These are phyloP conservation scores for Dorcus parallelipipedus DNA, from an alignment of 2,888 invertebrate genomes.

Conservation along the genomic window DNA sequence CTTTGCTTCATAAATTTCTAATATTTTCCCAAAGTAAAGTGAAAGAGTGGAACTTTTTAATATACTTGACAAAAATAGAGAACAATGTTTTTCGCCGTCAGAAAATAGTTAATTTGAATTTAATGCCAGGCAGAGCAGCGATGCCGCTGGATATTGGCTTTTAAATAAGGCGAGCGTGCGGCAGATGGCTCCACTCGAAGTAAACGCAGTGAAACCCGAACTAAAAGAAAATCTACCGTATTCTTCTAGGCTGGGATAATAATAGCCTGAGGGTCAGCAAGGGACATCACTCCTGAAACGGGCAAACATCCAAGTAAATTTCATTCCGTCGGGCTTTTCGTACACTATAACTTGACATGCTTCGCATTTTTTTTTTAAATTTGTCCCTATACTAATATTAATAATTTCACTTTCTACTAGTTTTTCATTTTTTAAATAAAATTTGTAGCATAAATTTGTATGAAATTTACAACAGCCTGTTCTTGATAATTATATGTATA, in stretches of 20 bases:
- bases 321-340: not conserved
- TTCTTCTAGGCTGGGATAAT: constrained; percentile 13
- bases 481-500: too few species aligned
- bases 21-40: too few species aligned
- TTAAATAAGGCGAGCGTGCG: not conserved
- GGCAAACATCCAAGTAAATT: constrained; percentile 14
- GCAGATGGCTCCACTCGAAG: not conserved
- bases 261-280: constrained; percentile 17
- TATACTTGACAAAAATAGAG: too few species aligned
- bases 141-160: not conserved
- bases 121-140: not conserved
- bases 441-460: too few species aligned
- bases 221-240: not conserved
- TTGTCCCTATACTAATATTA: not conserved
- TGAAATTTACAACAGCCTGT: too few species aligned
- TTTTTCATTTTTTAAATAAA: too few species aligned
- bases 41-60: too few species aligned
- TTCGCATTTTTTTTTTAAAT: not conserved
- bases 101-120: not conserved
- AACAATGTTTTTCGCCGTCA: too few species aligned
- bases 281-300: constrained; percentile 16
- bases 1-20: too few species aligned
- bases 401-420: too few species aligned
- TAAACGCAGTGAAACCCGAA: not conserved
- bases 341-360: too few species aligned